phyloP scores from a whole-genome alignment of 2,113 vertebrate genomes.

The Emydura subglobosa region DNA sequence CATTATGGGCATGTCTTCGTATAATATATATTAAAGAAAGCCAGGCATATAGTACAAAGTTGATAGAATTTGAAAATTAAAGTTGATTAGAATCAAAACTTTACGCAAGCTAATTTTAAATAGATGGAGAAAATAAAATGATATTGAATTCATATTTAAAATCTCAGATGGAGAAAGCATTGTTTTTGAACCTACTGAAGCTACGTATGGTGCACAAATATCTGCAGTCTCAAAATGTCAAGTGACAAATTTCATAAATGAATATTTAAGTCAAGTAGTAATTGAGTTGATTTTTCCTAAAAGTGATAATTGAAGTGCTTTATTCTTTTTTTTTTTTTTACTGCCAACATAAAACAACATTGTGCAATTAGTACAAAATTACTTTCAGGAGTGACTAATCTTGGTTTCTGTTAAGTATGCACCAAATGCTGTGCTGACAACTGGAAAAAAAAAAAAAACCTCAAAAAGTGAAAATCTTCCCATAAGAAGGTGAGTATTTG shows the following conservation, averaged over 20 bases:
- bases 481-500: constrained; percentile 56
- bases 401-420: constrained; percentile 50
- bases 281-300: constrained; percentile 69
- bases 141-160: not conserved
- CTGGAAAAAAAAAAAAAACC: constrained; percentile 1
- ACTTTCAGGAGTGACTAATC: constrained; percentile 67
- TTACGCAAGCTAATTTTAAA: not conserved
- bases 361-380: constrained; percentile 75
- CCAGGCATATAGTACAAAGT: not conserved
- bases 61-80: not conserved
- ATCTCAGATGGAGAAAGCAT: not conserved
- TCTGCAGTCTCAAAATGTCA: constrained; percentile 62
- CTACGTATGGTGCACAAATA: constrained; percentile 29
- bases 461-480: constrained; percentile 20
- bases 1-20: constrained; percentile 9
- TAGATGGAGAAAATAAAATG: not conserved
- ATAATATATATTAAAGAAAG: not conserved
- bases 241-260: constrained; percentile 70
- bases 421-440: constrained; percentile 50
- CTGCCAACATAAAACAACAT: constrained; percentile 76
- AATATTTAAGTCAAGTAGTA: constrained; percentile 73
- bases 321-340: not conserved
- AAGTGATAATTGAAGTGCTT: constrained; percentile 68
- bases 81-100: not conserved
- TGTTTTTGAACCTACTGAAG: too few relatives aligned